phyloP scores from a whole-genome alignment of 1,140 invertebrate genomes.

The Drosophila repleta region DNA sequence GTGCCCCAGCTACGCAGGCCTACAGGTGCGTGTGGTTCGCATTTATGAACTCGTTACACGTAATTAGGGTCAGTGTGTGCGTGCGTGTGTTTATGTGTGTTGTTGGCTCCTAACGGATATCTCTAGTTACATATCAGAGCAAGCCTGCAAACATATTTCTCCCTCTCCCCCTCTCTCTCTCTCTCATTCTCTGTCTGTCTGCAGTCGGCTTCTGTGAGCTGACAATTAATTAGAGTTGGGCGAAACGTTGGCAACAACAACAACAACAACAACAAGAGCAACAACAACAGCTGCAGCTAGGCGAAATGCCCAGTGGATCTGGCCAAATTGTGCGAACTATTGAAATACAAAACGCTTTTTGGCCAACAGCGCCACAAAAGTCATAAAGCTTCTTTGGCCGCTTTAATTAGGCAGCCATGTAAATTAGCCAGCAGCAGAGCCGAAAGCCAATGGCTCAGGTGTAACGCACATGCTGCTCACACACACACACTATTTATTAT shows the following conservation, averaged over 20 bases:
- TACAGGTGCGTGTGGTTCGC: conserved; percentile 70
- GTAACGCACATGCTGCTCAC: conserved; percentile 17
- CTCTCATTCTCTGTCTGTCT: conserved; percentile 14
- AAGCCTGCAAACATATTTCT: background rate
- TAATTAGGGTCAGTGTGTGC: conserved; percentile 75
- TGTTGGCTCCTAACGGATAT: background rate
- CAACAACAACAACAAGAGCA: conserved; percentile 8
- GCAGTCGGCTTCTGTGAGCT: conserved; percentile 15
- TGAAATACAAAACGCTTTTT: conserved; percentile 74
- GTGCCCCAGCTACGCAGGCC: background rate
- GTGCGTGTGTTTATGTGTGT: conserved; percentile 12
- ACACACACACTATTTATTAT: conserved; percentile 64
- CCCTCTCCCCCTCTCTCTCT: conserved; percentile 15
- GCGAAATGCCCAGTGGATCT: conserved; percentile 15
- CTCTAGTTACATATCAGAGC: conserved; percentile 15
- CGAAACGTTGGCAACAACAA: too few species aligned
- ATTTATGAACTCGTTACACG: conserved; percentile 82
- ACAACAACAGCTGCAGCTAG: background rate
- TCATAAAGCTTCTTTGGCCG: conserved; percentile 68
- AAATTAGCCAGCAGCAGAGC: conserved; percentile 54
- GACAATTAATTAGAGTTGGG: conserved; percentile 67
- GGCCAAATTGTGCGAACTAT: conserved; percentile 42
- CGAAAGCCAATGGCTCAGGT: conserved; percentile 35
- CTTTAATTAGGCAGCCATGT: conserved; percentile 72
- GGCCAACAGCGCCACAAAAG: conserved; percentile 42